phyloP scores from a whole-genome alignment of 2,797 vertebrate species.

The Urophycis tenuis region DNA sequence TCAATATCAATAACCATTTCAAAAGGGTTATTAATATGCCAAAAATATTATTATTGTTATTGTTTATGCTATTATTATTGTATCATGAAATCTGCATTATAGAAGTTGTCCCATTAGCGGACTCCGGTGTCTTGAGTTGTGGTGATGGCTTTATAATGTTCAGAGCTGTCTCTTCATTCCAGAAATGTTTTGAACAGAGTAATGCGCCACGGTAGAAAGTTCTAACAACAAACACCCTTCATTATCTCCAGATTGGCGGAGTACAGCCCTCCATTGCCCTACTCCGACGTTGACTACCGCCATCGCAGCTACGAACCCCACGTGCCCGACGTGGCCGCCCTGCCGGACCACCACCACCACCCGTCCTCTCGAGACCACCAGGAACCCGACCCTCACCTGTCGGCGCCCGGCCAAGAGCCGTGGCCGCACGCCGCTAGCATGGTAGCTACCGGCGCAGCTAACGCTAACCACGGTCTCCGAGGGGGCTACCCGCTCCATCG shows the following conservation, averaged over 20 bases:
- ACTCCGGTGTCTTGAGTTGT: neutral
- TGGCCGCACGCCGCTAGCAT: slow-evolving; percentile 43
- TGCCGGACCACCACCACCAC: slow-evolving; percentile 20
- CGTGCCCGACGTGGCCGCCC: slow-evolving; percentile 47
- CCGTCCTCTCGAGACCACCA: neutral
- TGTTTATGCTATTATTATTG: no score
- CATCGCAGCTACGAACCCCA: slow-evolving; percentile 28
- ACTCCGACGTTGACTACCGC: slow-evolving; percentile 13
- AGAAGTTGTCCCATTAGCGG: neutral
- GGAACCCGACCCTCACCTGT: slow-evolving; percentile 48
- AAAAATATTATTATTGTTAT: neutral
- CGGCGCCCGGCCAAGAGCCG: slow-evolving; percentile 36
- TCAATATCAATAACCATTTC: no score
- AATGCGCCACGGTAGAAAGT: no score
- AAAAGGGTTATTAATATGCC: no score
- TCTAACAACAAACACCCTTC: neutral
- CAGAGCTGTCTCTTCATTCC: neutral
- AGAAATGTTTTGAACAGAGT: no score
- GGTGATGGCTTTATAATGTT: neutral
- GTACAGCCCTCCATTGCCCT: slow-evolving; percentile 52
- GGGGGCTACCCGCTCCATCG: neutral
- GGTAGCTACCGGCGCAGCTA: neutral
- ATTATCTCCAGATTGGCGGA: slow-evolving; percentile 54
- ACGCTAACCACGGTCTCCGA: neutral
- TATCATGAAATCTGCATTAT: neutral